Evolutionary conservation across 2,113 vertebrate genomes (phyloP), one percentile per base, ranked within the genome.

Genomic region (Thunnus thynnus): DNA sequence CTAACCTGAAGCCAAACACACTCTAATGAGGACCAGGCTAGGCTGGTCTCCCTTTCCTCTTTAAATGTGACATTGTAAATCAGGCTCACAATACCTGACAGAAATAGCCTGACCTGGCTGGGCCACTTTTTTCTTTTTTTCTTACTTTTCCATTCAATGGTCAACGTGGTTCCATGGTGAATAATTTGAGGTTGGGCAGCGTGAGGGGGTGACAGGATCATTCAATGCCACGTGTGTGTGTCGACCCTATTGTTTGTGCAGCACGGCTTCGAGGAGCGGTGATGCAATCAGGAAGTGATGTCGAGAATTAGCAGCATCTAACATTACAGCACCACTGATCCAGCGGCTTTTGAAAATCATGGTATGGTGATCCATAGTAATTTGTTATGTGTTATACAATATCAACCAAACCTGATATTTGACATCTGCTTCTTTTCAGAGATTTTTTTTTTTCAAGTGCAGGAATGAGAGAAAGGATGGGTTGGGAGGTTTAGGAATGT

Each of bases 21-120:
- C 76, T 47, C 52, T 94, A 94, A 94, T 93, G 89, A 94, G 89
- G 75, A 93, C 80, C 95, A 94, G 93, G 85, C 91, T 8, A 3
- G 32, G 48, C 58, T 22, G 0, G 18, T 17, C 64, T 84, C 63
- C 84, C 78, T 60, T 63, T 67, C 41, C 76, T 58, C 84, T 87
- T 76, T 76, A 84, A 86, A 91, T 73, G 58, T 92, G 92, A 94
- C 92, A 88, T 50, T 66, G 13, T 71, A 84, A 92, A 94, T 95
- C 91, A 93, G 79, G 41, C 82, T 89, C 79, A 70, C 58, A 7
- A 18, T 13, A 60, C 77, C 78, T 85, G 90, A 91, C 82, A 86
- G 65, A 91, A 91, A 83, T 76, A 83, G 76, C 82, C 88, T 89
- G 87, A 3, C 22, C 69, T 71, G 20, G 25, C 74, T 44, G 25